A percentile compares a stretch with the other conserved stretches of the same genome.
phyloP scores from a whole-genome alignment of 2,888 invertebrate genomes.

The Hesperia comma region DNA sequence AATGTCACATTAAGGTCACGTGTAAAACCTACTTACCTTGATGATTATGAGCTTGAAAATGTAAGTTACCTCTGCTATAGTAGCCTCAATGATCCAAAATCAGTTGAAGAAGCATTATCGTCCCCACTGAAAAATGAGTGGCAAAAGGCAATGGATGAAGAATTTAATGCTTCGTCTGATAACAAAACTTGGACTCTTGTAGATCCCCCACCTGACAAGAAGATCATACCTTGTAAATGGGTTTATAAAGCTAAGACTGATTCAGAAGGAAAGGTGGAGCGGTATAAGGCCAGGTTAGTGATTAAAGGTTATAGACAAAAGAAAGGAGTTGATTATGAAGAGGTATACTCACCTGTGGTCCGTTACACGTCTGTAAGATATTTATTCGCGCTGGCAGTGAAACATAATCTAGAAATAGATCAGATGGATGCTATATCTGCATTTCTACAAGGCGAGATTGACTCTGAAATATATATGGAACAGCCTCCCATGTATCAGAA shows the following conservation, averaged over 20 bases:
- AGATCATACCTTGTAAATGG: conserved; percentile 42
- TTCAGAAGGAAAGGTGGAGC: conserved; percentile 30
- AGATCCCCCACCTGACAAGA: conserved; percentile 36
- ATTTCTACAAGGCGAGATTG: conserved; percentile 45
- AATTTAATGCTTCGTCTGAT: conserved; percentile 38
- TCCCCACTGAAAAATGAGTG: conserved; percentile 10
- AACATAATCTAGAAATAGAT: conserved; percentile 39
- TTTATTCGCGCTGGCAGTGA: conserved; percentile 41
- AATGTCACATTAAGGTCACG: conserved; percentile 21
- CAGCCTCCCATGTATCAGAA: conserved; percentile 40
- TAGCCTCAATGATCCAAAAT: conserved; percentile 11
- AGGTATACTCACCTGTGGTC: conserved; percentile 44
- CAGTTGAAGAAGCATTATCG: conserved; percentile 5
- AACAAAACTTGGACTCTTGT: conserved; percentile 42
- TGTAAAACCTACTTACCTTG: not conserved
- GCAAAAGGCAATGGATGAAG: conserved; percentile 39
- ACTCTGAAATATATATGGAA: conserved; percentile 44
- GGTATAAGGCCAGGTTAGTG: conserved; percentile 41
- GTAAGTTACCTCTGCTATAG: conserved; percentile 7
- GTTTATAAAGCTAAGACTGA: conserved; percentile 43
- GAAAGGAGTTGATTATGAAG: conserved; percentile 41
- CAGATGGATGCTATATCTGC: conserved; percentile 45
- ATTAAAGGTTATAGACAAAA: conserved; percentile 42
- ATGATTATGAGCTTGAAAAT: conserved; percentile 4
- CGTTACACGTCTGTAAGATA: conserved; percentile 41